Conservation (phyloP, 1,140 invertebrate species). For the Drosophila tani region DNA sequence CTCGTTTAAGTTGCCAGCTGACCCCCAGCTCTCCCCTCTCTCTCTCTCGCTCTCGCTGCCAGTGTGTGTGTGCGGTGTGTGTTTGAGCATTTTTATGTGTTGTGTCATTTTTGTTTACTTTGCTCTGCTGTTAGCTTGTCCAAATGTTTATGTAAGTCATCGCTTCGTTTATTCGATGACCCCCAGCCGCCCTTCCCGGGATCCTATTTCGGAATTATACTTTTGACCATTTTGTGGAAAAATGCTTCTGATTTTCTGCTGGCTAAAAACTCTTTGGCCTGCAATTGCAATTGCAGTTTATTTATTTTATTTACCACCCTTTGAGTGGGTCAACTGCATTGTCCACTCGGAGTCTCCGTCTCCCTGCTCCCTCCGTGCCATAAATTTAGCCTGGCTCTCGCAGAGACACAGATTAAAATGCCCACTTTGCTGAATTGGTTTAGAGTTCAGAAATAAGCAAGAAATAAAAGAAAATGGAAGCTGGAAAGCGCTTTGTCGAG, state of each 20-base stretch:
- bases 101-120: slow-evolving; percentile 82
- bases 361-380: slow-evolving; percentile 5
- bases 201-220: slow-evolving; percentile 80
- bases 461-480: slow-evolving; percentile 5
- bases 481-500: slow-evolving; percentile 31
- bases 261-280: slow-evolving; percentile 76
- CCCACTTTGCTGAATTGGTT: slow-evolving; percentile 64
- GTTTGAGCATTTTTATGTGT: slow-evolving; percentile 76
- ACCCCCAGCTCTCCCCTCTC: slow-evolving; percentile 8
- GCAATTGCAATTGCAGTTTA: slow-evolving; percentile 80
- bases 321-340: slow-evolving; percentile 72
- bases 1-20: slow-evolving; percentile 77
- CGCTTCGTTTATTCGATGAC: slow-evolving; percentile 76
- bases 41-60: neutral
- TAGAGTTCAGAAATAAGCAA: slow-evolving; percentile 37
- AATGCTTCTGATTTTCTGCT: slow-evolving; percentile 74
- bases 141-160: slow-evolving; percentile 83
- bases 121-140: slow-evolving; percentile 65
- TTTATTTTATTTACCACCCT: slow-evolving; percentile 80
- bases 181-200: slow-evolving; percentile 11
- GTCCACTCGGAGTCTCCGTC: slow-evolving; percentile 13
- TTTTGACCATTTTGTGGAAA: slow-evolving; percentile 74
- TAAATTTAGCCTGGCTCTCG: slow-evolving; percentile 43
- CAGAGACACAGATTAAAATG: slow-evolving; percentile 59
- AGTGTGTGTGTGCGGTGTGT: slow-evolving; percentile 31